Conservation (phyloP, 2,888 invertebrate genomes). For the Pinctada fucata region DNA sequence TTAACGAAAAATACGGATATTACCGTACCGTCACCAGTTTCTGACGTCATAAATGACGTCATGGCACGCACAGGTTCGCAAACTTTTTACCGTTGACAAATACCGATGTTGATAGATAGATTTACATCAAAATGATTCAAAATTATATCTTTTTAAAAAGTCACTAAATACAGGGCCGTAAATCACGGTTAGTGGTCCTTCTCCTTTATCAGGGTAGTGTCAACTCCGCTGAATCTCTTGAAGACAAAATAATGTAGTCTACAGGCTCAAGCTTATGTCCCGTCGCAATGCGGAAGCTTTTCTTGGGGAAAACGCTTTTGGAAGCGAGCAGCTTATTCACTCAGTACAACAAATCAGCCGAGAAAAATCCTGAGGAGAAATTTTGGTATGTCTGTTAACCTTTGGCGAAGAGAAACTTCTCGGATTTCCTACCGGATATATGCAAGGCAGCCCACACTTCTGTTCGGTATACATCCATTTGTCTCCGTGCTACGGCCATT, state of each 20-base stretch:
- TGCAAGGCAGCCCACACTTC: background rate
- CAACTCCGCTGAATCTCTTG: background rate
- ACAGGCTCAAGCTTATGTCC: background rate
- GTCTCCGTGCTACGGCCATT: background rate
- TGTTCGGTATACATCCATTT: accelerated
- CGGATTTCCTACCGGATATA: background rate
- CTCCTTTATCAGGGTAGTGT: background rate
- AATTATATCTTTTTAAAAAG: too few relatives aligned
- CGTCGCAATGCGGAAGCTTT: background rate
- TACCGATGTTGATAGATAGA: too few relatives aligned
- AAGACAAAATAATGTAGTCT: background rate
- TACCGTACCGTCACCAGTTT: too few relatives aligned
- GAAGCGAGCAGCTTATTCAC: background rate
- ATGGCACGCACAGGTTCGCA: too few relatives aligned
- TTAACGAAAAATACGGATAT: too few relatives aligned
- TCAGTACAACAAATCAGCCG: background rate
- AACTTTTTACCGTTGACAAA: too few relatives aligned
- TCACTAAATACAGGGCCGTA: too few relatives aligned
- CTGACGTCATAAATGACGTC: too few relatives aligned
- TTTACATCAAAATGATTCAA: too few relatives aligned
- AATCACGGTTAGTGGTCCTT: too few relatives aligned
- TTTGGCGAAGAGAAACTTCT: background rate
- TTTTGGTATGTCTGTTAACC: background rate
- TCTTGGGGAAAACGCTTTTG: background rate
- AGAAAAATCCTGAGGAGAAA: accelerated